Evolutionary conservation across 1,140 invertebrate genomes (phyloP).

Genomic region (Pygmarrhopalites habei): DNA sequence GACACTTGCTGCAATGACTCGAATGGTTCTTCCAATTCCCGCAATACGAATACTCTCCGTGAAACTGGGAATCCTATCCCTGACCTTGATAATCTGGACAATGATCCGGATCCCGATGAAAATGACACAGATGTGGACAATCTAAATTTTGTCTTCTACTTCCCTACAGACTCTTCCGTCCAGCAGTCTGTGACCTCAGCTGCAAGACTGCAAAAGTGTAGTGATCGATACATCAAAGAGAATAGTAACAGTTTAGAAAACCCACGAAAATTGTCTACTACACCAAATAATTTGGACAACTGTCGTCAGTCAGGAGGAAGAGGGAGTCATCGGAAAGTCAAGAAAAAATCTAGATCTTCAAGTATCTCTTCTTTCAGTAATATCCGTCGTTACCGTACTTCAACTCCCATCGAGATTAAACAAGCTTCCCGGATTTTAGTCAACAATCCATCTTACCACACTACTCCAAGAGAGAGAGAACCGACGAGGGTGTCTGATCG

Average conservation of each 20-base stretch:
- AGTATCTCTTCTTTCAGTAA: slow-evolving; percentile 22
- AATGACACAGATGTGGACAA: slow-evolving; percentile 23
- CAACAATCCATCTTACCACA: slow-evolving; percentile 22
- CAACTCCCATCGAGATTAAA: slow-evolving; percentile 37
- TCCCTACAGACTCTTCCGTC: slow-evolving; percentile 2
- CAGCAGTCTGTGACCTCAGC: background rate
- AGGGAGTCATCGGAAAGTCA: background rate
- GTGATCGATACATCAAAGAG: slow-evolving; percentile 4
- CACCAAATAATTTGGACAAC: background rate
- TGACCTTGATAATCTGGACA: background rate
- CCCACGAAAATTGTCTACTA: too few relatives aligned
- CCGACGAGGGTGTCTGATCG: background rate
- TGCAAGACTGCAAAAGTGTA: slow-evolving; percentile 13
- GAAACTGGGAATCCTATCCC: background rate
- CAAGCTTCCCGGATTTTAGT: slow-evolving; percentile 35
- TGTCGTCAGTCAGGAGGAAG: background rate
- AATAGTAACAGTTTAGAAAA: too few relatives aligned
- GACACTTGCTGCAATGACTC: slow-evolving; percentile 38
- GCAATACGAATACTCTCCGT: slow-evolving; percentile 35
- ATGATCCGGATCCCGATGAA: slow-evolving; percentile 16
- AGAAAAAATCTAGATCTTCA: slow-evolving; percentile 9
- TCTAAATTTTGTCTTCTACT: slow-evolving; percentile 28
- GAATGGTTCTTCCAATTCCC: slow-evolving; percentile 37
- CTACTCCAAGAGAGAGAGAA: slow-evolving; percentile 14
- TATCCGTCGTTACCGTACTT: slow-evolving; percentile 24